These are phyloP conservation scores for Ceratosolen solmsi DNA, from an alignment of 1,140 invertebrate species.

Conservation along the genomic window DNA sequence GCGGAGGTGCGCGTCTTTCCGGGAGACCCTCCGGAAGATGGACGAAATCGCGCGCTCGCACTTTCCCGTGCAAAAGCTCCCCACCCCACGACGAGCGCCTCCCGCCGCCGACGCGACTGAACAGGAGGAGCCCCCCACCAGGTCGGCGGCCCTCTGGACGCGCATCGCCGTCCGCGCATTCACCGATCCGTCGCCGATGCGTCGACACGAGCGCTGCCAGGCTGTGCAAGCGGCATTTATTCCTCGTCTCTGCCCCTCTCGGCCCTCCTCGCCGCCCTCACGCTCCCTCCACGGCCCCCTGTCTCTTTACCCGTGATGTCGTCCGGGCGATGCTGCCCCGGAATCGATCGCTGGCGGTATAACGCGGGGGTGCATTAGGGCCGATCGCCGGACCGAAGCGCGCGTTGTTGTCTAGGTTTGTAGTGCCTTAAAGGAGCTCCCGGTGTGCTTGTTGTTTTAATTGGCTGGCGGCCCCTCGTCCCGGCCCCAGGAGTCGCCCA, in stretches of 20 bases:
- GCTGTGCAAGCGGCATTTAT: background rate
- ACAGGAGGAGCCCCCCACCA: background rate
- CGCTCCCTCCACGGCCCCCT: too few relatives aligned
- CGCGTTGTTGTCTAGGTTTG: too few relatives aligned
- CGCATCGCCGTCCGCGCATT: conserved; percentile 44
- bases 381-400: too few relatives aligned
- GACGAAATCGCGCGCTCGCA: too few relatives aligned
- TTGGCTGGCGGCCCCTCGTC: background rate
- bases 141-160: background rate
- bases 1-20: too few relatives aligned
- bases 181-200: conserved; percentile 43
- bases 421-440: background rate
- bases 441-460: background rate
- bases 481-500: background rate
- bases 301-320: background rate
- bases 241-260: conserved; percentile 5
- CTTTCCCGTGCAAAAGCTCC: too few relatives aligned
- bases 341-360: background rate
- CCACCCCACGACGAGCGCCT: too few relatives aligned
- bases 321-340: background rate
- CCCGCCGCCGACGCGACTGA: background rate
- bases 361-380: background rate
- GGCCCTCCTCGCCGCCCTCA: background rate
- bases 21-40: too few relatives aligned
- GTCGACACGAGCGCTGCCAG: conserved; percentile 35